These are phyloP conservation scores for Clinocottus analis DNA, from an alignment of 2,113 vertebrate genomes.

Conservation along the genomic window DNA sequence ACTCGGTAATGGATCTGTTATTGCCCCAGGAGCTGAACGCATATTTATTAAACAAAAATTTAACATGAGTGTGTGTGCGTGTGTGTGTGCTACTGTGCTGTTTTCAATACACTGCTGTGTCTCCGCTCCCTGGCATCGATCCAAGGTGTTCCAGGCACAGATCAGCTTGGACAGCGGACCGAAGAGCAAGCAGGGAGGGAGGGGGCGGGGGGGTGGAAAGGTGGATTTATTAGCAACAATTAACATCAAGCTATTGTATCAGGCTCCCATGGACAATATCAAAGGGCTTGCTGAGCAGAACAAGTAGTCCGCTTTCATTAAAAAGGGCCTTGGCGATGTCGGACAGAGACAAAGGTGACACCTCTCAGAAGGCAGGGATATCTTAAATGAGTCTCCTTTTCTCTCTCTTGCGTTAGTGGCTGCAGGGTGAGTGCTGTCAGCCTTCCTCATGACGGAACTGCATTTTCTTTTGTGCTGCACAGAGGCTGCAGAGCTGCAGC, in stretches of 20 bases:
- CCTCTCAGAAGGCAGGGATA: constrained; percentile 31
- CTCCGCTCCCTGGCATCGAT: constrained; percentile 59
- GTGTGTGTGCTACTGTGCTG: constrained; percentile 28
- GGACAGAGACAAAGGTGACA: constrained; percentile 54
- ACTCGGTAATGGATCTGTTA: constrained; percentile 44
- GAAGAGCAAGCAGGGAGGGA: too few relatives aligned
- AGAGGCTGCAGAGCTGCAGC: constrained; percentile 47
- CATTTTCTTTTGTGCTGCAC: constrained; percentile 8
- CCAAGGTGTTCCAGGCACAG: constrained; percentile 61
- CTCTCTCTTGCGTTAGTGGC: constrained; percentile 25
- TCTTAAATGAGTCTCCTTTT: constrained; percentile 37
- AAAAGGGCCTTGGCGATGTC: constrained; percentile 37
- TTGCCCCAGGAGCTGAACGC: constrained; percentile 64
- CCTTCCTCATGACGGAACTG: constrained; percentile 28
- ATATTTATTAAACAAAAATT: constrained; percentile 81
- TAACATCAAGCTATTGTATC: constrained; percentile 72
- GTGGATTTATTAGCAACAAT: constrained; percentile 77
- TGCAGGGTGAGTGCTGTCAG: constrained; percentile 27
- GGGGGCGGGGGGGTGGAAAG: constrained; percentile 4
- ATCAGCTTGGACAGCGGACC: constrained; percentile 27
- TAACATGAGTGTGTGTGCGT: constrained; percentile 53
- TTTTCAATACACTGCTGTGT: constrained; percentile 61
- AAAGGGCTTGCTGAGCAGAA: constrained; percentile 53
- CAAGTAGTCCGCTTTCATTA: constrained; percentile 63
- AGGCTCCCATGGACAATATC: constrained; percentile 51